Percentiles rank a stretch among this genome's conserved stretches.
Conservation (phyloP, 2,113 vertebrate genomes). For the Ploceus nigricollis region DNA sequence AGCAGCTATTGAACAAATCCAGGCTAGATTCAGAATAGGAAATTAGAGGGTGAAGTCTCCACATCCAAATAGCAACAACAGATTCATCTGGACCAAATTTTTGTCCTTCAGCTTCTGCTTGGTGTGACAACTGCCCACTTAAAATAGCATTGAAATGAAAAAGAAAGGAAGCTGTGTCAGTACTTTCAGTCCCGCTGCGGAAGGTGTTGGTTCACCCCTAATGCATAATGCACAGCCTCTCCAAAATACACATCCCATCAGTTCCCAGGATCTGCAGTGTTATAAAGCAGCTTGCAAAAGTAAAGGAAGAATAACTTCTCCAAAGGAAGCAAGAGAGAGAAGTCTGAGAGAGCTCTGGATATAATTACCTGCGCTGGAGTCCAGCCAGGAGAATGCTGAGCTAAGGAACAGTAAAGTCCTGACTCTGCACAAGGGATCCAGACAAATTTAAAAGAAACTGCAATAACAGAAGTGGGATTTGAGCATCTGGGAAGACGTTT, state of each 20-base stretch:
- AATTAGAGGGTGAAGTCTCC: background rate
- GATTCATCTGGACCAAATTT: background rate
- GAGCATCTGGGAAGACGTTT: conserved; percentile 44
- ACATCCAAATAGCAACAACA: background rate
- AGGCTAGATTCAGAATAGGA: conserved; percentile 21
- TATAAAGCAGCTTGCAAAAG: background rate
- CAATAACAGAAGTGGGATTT: conserved; percentile 32
- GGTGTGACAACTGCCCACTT: background rate
- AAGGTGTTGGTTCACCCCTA: conserved; percentile 13
- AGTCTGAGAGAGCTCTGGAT: conserved; percentile 29
- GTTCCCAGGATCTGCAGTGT: background rate
- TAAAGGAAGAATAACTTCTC: conserved; percentile 39
- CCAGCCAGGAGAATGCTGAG: conserved; percentile 25
- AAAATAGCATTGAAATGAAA: background rate
- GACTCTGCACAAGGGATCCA: conserved; percentile 28
- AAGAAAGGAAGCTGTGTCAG: background rate
- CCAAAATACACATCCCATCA: background rate
- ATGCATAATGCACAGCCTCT: background rate
- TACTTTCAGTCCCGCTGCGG: background rate
- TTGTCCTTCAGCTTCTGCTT: background rate
- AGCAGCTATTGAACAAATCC: conserved; percentile 34
- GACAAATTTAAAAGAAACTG: conserved; percentile 52
- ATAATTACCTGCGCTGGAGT: conserved; percentile 51
- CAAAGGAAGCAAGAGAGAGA: conserved; percentile 21
- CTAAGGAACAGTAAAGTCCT: conserved; percentile 44